These are phyloP conservation scores for Bos indicus DNA, from an alignment of 2,113 vertebrate species.

Conservation along the genomic window DNA sequence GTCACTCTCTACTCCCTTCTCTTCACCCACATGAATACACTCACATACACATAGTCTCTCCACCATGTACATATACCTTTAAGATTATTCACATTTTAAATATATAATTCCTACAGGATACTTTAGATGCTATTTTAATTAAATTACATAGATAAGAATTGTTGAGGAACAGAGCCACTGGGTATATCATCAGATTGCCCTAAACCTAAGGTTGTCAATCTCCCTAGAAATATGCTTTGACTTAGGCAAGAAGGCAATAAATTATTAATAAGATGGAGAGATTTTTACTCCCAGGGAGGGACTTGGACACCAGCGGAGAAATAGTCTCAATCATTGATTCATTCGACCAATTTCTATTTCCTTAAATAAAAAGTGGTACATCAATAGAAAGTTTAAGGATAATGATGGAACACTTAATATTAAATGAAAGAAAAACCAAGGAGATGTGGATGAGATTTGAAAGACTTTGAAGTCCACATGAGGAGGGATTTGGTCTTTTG, in stretches of 20 bases:
- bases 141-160: neutral
- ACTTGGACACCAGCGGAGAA: neutral
- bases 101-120: neutral
- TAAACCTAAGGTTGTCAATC: neutral
- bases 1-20: neutral
- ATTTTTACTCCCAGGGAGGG: neutral
- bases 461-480: constrained; percentile 34
- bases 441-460: constrained; percentile 34
- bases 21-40: neutral
- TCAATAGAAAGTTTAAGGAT: constrained; percentile 37
- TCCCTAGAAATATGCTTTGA: neutral
- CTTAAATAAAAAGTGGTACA: constrained; percentile 52
- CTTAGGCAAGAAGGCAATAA: neutral
- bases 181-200: neutral
- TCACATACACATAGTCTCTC: neutral
- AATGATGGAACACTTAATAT: constrained; percentile 51
- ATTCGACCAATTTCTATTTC: constrained; percentile 29
- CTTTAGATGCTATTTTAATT: neutral
- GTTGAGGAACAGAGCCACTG: neutral
- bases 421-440: constrained; percentile 58
- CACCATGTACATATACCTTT: neutral
- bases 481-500: constrained; percentile 41
- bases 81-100: neutral
- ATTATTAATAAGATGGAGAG: neutral
- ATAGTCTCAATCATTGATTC: constrained; percentile 13